These are phyloP conservation scores for Pseudococcus viburni DNA, from an alignment of 2,888 invertebrate genomes.

Conservation along the genomic window DNA sequence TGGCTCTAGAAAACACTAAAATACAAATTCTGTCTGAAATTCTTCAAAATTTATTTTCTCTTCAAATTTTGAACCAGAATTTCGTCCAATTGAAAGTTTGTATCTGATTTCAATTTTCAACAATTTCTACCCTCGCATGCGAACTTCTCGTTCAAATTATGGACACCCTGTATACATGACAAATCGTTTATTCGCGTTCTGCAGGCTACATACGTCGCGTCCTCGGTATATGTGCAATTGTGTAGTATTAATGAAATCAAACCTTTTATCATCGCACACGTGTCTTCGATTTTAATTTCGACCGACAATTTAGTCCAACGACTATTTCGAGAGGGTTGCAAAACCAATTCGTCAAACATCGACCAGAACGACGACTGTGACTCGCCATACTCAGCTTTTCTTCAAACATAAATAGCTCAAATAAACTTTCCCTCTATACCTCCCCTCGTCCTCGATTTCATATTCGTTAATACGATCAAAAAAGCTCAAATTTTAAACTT, in stretches of 20 bases:
- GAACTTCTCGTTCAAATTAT: background rate
- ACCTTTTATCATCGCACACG: background rate
- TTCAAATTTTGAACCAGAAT: background rate
- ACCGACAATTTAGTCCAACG: background rate
- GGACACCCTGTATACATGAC: background rate
- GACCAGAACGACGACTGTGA: background rate
- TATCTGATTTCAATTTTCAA: background rate
- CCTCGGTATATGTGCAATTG: background rate
- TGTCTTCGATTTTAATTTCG: conserved; percentile 48
- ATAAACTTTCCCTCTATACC: background rate
- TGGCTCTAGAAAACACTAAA: no score
- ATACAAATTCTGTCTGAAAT: no score
- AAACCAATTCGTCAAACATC: background rate
- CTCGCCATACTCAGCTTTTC: background rate
- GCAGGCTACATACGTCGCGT: background rate
- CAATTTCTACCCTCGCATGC: background rate
- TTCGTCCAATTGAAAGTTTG: background rate
- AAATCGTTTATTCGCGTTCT: conserved; percentile 4
- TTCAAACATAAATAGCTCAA: background rate
- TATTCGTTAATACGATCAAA: conserved; percentile 23
- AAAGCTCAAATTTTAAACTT: conserved; percentile 22
- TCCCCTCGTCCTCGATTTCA: background rate
- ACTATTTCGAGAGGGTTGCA: background rate
- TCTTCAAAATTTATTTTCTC: no score
- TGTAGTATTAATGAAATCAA: background rate